These are phyloP conservation scores for Sebastolobus alascanus DNA, from an alignment of 2,797 vertebrate species.

Conservation along the genomic window DNA sequence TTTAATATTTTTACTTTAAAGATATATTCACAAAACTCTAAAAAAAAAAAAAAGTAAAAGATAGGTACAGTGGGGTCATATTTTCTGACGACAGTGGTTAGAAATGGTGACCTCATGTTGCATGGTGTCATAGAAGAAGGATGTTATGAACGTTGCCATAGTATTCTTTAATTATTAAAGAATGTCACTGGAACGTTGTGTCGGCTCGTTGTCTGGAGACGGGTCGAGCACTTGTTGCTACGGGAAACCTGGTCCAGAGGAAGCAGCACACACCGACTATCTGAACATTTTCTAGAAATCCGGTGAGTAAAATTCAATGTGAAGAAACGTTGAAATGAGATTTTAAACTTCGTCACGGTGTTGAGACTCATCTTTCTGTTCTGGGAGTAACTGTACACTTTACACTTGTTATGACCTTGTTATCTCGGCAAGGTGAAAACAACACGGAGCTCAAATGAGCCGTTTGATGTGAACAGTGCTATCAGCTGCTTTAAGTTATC, in stretches of 20 bases:
- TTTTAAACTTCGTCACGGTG: not conserved
- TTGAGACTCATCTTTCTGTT: not conserved
- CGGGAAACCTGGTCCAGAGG: not conserved
- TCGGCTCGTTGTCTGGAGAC: conserved; percentile 55
- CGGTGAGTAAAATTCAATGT: conserved; percentile 48
- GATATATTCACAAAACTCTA: no score
- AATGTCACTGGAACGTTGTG: not conserved
- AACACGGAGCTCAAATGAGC: not conserved
- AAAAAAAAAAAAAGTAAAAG: no score
- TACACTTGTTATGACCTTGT: not conserved
- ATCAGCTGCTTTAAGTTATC: not conserved
- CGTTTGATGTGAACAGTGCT: not conserved
- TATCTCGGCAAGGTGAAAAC: not conserved
- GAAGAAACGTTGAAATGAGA: not conserved
- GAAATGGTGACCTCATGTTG: no score
- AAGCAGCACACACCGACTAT: not conserved
- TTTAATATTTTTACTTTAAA: no score
- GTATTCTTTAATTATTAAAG: conserved; percentile 32
- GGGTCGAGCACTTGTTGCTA: conserved; percentile 31
- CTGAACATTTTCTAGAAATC: not conserved
- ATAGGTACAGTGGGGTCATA: no score
- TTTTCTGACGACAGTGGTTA: no score
- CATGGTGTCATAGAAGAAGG: not conserved
- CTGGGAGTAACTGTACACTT: not conserved
- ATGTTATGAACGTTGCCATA: not conserved